Evolutionary conservation across 1,140 invertebrate species (phyloP), one percentile per base, ranked within the genome.

Genomic region (Bombus consobrinus): DNA sequence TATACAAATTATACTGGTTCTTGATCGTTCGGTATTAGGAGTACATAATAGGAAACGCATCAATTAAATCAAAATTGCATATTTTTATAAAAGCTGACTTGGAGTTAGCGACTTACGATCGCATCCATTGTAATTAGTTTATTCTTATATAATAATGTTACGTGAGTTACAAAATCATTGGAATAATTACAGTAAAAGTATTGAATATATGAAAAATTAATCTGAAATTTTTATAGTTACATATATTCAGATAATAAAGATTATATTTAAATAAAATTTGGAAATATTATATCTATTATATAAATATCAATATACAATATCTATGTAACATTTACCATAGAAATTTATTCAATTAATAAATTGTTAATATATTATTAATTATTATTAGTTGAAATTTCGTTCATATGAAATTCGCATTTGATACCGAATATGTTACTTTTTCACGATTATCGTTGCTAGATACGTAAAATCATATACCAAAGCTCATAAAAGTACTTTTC

Each of bases 21-120:
- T 69, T 10, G 43, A 66, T 72, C 8, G 75, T 85, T 71, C 69
- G 69, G 25, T 82, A 81, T 81, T 75, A 85, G 57, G 53, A 77
- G 69, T 77, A 85, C 75, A 13, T 73, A 57, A 66, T 8, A 34
- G 39, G n/a, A 41, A 62, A 32, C 64, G 15, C 53, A 64, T 68
- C 37, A 68, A 62, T 66, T 85, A 64, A 68, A 64, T 34, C 4
- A 43, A n/a, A 85, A 69, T n/a, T 32, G 32, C 8, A 80, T 75
- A 71, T 71, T 80, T 64, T 89, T 88, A 74, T 47, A 28, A 73
- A 81, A 71, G 18, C n/a, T 69, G 1, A 28, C 37, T 74, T 64
- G 22, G 41, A 81, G 47, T 28, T n/a, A n/a, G n/a, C n/a, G n/a
- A n/a, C n/a, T 43, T n/a, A 62, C 32, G 18, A 78, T 69, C 22